These are phyloP conservation scores for Smutsia temminckii DNA, from an alignment of 2,797 vertebrate species.

Conservation along the genomic window DNA sequence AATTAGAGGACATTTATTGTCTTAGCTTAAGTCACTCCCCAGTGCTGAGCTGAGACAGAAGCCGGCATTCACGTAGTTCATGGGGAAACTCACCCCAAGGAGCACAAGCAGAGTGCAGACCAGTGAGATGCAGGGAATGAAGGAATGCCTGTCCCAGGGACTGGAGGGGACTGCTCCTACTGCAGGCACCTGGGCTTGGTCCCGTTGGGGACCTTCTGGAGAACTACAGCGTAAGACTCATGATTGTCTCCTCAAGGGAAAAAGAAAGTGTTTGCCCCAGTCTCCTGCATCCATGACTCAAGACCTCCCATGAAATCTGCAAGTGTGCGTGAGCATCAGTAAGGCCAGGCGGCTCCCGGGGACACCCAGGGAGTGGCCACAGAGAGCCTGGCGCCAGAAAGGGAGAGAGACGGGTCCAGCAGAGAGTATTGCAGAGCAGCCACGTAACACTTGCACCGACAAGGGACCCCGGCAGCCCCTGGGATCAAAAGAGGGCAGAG, in stretches of 20 bases:
- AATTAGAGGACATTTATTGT: neutral
- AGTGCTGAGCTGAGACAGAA: neutral
- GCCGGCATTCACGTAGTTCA: neutral
- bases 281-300: neutral
- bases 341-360: neutral
- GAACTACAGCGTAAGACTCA: neutral
- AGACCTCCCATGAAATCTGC: too few relatives aligned
- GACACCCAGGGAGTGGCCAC: neutral
- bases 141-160: neutral
- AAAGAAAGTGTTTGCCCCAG: neutral
- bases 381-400: neutral
- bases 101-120: neutral
- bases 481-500: neutral
- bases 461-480: neutral
- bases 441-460: neutral
- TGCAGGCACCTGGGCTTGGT: neutral
- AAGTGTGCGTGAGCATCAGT: neutral
- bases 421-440: neutral
- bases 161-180: neutral
- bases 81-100: neutral
- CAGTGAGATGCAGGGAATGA: neutral
- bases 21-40: neutral
- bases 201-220: neutral
- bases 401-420: neutral
- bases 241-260: neutral